A percentile compares a stretch with the other conserved stretches of the same genome.
phyloP scores from a whole-genome alignment of 2,888 invertebrate genomes.

The Achlya flavicornis region DNA sequence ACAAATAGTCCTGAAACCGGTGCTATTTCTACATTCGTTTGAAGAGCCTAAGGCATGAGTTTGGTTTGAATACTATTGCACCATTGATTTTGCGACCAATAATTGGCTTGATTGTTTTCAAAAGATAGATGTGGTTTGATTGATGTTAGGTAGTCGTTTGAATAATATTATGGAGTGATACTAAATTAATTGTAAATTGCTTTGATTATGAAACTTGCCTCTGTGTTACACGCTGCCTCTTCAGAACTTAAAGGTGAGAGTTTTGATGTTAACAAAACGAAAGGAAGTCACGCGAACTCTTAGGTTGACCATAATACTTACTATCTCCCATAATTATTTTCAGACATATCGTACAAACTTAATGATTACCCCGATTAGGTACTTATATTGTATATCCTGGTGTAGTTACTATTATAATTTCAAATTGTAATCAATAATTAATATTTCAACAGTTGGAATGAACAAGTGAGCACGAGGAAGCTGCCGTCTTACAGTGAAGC shows the following conservation, averaged over 20 bases:
- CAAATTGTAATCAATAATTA: constrained; percentile 17
- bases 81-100: constrained; percentile 31
- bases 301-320: neutral
- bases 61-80: constrained; percentile 31
- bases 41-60: constrained; percentile 29
- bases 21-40: constrained; percentile 31
- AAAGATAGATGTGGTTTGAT: constrained; percentile 39
- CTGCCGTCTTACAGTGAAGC: constrained; percentile 81
- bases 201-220: constrained; percentile 75
- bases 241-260: constrained; percentile 81
- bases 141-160: constrained; percentile 40
- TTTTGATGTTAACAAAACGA: constrained; percentile 22
- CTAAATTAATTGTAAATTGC: constrained; percentile 34
- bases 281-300: neutral
- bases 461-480: constrained; percentile 79
- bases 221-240: constrained; percentile 82
- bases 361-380: too few relatives aligned
- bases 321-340: neutral
- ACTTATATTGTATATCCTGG: too few relatives aligned
- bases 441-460: constrained; percentile 77
- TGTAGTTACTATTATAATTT: too few relatives aligned
- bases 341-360: neutral
- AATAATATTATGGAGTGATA: constrained; percentile 11
- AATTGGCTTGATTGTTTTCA: constrained; percentile 43
- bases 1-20: constrained; percentile 23